Percentiles rank a stretch among this genome's conserved stretches.
These are phyloP conservation scores for Homalodisca vitripennis DNA, from an alignment of 1,140 invertebrate genomes.

Conservation along the genomic window DNA sequence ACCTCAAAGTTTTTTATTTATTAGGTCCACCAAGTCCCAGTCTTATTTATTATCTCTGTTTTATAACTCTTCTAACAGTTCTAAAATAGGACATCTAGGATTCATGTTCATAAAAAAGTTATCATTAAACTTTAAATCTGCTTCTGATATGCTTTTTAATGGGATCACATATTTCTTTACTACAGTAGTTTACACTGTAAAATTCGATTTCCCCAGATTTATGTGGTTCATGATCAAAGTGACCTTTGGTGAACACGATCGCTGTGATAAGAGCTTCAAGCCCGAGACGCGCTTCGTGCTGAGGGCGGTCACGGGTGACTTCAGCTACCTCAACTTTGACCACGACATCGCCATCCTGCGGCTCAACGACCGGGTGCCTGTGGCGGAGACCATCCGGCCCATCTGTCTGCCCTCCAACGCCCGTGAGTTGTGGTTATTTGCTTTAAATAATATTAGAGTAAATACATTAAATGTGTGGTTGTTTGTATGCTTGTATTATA, in stretches of 20 bases:
- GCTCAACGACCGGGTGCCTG: slow-evolving; percentile 71
- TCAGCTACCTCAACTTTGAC: slow-evolving; percentile 79
- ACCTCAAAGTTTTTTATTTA: no score
- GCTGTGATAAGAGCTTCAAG: slow-evolving; percentile 66
- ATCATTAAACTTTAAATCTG: no score
- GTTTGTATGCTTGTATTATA: no score
- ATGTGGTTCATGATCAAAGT: slow-evolving; percentile 91
- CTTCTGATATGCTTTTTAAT: no score
- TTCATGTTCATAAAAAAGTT: no score
- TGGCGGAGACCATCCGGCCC: slow-evolving; percentile 71
- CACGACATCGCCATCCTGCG: slow-evolving; percentile 81
- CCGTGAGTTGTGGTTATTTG: slow-evolving; percentile 52
- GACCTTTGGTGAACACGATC: slow-evolving; percentile 78
- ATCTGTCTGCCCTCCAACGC: slow-evolving; percentile 70
- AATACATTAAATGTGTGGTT: no score
- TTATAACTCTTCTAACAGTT: no score
- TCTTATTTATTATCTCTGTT: no score
- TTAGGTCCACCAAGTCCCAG: no score
- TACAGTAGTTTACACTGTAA: background rate
- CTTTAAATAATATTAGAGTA: background rate
- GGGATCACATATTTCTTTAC: background rate
- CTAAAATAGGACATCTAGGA: no score
- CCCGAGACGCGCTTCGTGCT: slow-evolving; percentile 75
- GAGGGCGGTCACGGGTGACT: slow-evolving; percentile 69
- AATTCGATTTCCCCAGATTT: slow-evolving; percentile 60